These are phyloP conservation scores for Naja naja DNA, from an alignment of 2,113 vertebrate genomes.

Conservation along the genomic window DNA sequence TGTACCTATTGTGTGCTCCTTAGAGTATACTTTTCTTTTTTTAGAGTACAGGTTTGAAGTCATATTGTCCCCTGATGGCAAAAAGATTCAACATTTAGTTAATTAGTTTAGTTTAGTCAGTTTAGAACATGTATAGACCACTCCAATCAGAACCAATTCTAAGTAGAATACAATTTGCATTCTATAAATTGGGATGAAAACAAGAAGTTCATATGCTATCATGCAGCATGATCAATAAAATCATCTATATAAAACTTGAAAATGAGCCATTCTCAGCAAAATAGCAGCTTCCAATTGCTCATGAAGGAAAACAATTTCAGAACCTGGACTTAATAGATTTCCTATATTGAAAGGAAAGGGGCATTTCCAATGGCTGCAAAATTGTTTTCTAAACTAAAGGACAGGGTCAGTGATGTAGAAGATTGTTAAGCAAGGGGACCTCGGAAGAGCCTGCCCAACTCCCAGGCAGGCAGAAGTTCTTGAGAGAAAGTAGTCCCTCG, in stretches of 20 bases:
- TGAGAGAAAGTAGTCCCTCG: neutral
- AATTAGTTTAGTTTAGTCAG: neutral
- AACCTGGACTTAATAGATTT: neutral
- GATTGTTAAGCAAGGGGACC: neutral
- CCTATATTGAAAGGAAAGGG: too few species aligned
- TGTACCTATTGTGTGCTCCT: neutral
- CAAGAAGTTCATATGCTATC: neutral
- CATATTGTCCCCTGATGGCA: neutral
- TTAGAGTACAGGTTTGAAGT: neutral
- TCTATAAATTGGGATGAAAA: neutral
- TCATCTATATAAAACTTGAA: neutral
- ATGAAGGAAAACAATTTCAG: neutral
- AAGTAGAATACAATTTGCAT: neutral
- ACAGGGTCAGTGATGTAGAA: neutral
- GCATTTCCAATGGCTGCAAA: neutral
- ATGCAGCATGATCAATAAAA: neutral
- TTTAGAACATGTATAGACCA: neutral
- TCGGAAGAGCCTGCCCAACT: neutral
- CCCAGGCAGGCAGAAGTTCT: neutral
- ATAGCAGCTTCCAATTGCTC: neutral
- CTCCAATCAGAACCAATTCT: neutral
- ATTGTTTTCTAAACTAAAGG: neutral
- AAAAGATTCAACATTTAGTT: neutral
- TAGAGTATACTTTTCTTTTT: neutral
- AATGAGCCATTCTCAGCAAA: neutral